These are phyloP conservation scores for Ctenochaetus hawaiiensis DNA, from an alignment of 2,797 vertebrate genomes.

Conservation along the genomic window DNA sequence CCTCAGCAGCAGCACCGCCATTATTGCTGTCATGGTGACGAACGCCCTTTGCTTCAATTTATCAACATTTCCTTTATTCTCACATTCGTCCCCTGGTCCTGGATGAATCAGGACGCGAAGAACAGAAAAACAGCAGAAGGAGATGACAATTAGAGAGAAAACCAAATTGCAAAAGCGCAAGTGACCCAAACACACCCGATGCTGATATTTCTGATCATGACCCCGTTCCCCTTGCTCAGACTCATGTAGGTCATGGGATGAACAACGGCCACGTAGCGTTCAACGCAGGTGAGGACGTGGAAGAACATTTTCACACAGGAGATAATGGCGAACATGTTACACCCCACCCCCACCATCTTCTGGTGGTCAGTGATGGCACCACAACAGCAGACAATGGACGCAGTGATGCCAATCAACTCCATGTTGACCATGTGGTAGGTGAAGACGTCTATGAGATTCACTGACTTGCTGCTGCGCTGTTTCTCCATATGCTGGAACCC, in stretches of 20 bases:
- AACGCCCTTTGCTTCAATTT: conserved; percentile 42
- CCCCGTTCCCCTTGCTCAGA: conserved; percentile 5
- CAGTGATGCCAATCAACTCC: conserved; percentile 17
- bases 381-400: background rate
- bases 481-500: background rate
- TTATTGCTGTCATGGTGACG: conserved; percentile 28
- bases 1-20: conserved; percentile 36
- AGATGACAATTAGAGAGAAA: background rate
- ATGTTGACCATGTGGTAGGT: conserved; percentile 47
- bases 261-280: conserved; percentile 49
- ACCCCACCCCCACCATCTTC: background rate
- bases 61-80: background rate
- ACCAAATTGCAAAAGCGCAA: conserved; percentile 17
- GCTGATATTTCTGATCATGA: conserved; percentile 28
- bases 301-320: conserved; percentile 36
- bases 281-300: conserved; percentile 39
- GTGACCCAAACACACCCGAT: conserved; percentile 21
- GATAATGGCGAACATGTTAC: conserved; percentile 13
- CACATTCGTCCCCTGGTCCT: background rate
- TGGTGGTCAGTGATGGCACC: background rate
- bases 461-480: rapidly evolving
- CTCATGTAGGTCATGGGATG: conserved; percentile 45
- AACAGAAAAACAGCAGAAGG: conserved; percentile 51
- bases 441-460: conserved; percentile 22
- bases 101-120: conserved; percentile 33